Evolutionary conservation across 92 coral and sea anemone genomes (phyloP), one percentile per base, ranked within the genome.

Genomic region (Palythoa grandiflora): DNA sequence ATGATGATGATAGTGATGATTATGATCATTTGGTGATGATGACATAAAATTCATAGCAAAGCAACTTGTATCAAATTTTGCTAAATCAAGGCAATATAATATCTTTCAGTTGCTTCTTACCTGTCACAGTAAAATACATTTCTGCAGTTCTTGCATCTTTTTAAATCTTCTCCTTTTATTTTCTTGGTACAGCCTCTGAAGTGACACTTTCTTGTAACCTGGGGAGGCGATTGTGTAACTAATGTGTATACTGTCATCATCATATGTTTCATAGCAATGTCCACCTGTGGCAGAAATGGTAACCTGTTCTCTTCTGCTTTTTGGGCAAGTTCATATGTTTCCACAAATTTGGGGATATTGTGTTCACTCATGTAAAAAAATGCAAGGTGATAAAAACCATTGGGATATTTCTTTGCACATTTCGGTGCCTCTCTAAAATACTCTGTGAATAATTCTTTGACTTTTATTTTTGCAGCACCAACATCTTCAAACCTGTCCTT

Each of bases 251-350:
- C 0, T 11, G 68, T 28, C 14, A 83, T 11, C 50, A 94, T 15
- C 8, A 73, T 1, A 15, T 88, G 52, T 65, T 94, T 94, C 20
- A 76, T 11, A 3, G 57, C 60, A 0, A 78, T 39, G 2, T 79
- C 52, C 21, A 93, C 93, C 1, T 86, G 94, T 5, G 36, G 81
- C 73, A 91, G 50, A 78, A 94, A 94, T 35, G 96, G 93, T 0
- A 94, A 88, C 65, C 96, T 89, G 55, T 73, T 91, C 79, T 79
- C 94, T 76, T 94, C 96, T 51, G 96, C 93, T 71, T 94, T 91
- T 72, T 94, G 94, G 10, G 94, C 96, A n/a, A 77, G 88, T 84
- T 91, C 94, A 47, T 86, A 88, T 79, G 78, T 86, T 72, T 87
- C 75, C 51, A n/a, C 52, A 37, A 89, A 89, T 51, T 91, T 88